Percentiles rank a stretch among this genome's conserved stretches.
phyloP scores from a whole-genome alignment of 2,113 vertebrate species.

The Myocastor coypus region DNA sequence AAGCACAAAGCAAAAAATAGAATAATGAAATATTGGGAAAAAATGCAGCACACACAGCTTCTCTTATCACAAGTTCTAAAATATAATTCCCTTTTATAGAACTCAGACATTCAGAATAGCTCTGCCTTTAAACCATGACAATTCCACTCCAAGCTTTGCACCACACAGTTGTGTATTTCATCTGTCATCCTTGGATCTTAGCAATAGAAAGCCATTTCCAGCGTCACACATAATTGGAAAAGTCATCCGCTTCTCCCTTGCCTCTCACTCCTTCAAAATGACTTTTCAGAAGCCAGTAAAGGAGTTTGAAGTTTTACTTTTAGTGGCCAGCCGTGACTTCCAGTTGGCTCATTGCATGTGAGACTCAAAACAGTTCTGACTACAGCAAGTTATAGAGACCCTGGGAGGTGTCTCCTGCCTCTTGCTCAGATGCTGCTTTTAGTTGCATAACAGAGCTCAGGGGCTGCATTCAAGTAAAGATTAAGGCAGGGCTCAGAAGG shows the following conservation, averaged over 20 bases:
- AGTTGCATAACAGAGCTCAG: no score
- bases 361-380: not conserved
- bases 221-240: not conserved
- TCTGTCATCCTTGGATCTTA: not conserved
- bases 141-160: not conserved
- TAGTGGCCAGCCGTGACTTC: not conserved
- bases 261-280: not conserved
- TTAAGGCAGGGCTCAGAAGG: no score
- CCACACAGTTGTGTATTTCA: no score
- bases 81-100: not conserved
- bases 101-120: not conserved
- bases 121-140: not conserved
- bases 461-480: not conserved
- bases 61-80: not conserved
- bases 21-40: not conserved
- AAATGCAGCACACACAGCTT: not conserved
- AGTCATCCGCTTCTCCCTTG: not conserved
- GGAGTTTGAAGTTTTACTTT: not conserved
- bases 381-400: rapidly evolving
- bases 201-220: not conserved
- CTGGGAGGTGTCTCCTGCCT: rapidly evolving
- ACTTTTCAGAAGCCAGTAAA: constrained; percentile 8
- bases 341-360: not conserved
- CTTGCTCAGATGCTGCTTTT: not conserved
- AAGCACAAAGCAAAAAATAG: not conserved